Conservation (phyloP, 2,113 vertebrate species). For the Ceyx melanurus region DNA sequence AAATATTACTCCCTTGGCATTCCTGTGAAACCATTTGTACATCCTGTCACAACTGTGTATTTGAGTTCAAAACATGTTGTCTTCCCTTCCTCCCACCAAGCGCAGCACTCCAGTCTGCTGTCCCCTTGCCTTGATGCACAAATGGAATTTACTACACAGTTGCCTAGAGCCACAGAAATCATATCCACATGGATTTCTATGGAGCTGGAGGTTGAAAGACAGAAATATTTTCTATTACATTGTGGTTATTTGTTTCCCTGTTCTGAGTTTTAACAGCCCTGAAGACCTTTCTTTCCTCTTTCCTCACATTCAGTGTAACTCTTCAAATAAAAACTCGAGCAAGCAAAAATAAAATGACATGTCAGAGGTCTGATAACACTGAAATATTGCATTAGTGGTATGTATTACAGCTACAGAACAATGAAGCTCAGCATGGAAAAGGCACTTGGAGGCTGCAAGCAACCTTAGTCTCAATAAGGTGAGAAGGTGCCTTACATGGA, state of each 20-base stretch:
- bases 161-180: background rate
- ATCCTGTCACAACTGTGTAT: background rate
- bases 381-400: background rate
- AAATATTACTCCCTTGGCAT: background rate
- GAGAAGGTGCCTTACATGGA: background rate
- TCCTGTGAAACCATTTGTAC: background rate
- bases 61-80: background rate
- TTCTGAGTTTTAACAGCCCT: slow-evolving; percentile 1
- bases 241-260: background rate
- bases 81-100: background rate
- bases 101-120: background rate
- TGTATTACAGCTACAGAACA: background rate
- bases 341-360: background rate
- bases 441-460: background rate
- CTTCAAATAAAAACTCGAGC: background rate
- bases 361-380: slow-evolving; percentile 7
- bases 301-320: background rate
- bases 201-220: background rate
- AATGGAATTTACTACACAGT: background rate
- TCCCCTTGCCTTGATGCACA: background rate
- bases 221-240: background rate
- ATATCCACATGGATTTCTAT: background rate
- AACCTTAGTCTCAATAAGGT: background rate
- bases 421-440: background rate
- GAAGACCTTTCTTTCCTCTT: background rate